Evolutionary conservation across 35 echinoderm and acorn worm genomes (phyloP), one percentile per base, ranked within the genome.

Genomic region (Acanthaster planci): DNA sequence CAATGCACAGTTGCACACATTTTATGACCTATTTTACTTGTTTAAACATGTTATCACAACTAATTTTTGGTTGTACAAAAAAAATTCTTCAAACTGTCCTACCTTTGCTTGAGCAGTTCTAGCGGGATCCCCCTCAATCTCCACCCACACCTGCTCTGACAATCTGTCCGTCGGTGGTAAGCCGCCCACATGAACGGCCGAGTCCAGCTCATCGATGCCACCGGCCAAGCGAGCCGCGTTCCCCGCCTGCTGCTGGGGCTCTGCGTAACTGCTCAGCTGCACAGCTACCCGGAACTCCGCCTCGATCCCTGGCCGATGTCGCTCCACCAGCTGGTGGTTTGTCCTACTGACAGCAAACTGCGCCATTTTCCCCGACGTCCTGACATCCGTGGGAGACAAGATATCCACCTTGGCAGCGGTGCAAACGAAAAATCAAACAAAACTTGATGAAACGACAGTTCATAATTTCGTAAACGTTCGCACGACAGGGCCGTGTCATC

Each of bases 271-370:
- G 23, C 64, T 72, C 26, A 72, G n/a, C 64, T 72, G 64, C 2
- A 72, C 23, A 21, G 26, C 29, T 31, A 72, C 64, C 64, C 64
- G 64, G 64, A 72, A 72, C 64, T 72, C 30, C 14, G 22, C 2
- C 64, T 72, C 64, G 34, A 72, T 72, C 23, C 34, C 2, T 26
- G 64, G 64, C 23, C 64, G 64, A 72, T 72, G 34, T 1, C 0
- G 30, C 64, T 72, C 64, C 21, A 72, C 64, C 64, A 72, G 64
- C 23, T 72, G 18, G 2, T 26, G 64, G 26, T 72, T 19, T 7
- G 64, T 26, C 34, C 64, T 72, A 72, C 26, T 72, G 23, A 72
- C 64, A 72, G 64, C 64, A 72, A 72, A 72, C 26, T 12, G 23
- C 26, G 64, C 64, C 64, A 72, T 72, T 14, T 26, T 72, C 26